A percentile compares a stretch with the other conserved stretches of the same genome.
These are phyloP conservation scores for Ceratina japonica DNA, from an alignment of 1,140 invertebrate genomes.

Conservation along the genomic window DNA sequence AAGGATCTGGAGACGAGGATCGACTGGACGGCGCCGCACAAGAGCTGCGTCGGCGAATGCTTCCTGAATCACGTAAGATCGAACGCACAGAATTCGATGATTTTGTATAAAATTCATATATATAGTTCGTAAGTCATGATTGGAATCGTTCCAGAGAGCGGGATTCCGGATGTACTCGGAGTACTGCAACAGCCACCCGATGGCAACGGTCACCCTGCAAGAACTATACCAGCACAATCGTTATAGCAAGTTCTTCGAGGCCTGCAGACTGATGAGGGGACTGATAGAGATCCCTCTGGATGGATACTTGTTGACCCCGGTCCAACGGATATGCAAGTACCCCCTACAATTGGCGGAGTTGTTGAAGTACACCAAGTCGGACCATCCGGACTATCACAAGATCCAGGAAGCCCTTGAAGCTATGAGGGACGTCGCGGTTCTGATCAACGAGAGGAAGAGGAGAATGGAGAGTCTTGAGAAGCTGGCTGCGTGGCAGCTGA, in stretches of 20 bases:
- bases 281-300: constrained; percentile 93
- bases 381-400: constrained; percentile 85
- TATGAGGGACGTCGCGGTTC: constrained; percentile 87
- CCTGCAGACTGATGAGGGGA: constrained; percentile 88
- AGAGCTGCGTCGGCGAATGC: constrained; percentile 86
- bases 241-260: constrained; percentile 92
- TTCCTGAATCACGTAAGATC: constrained; percentile 87
- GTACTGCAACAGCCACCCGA: constrained; percentile 94
- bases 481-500: constrained; percentile 88
- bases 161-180: constrained; percentile 93
- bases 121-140: too few relatives aligned
- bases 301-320: constrained; percentile 92
- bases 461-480: constrained; percentile 91
- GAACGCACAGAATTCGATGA: too few relatives aligned
- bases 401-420: constrained; percentile 86
- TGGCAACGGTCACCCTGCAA: constrained; percentile 87
- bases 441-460: constrained; percentile 90
- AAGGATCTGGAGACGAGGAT: constrained; percentile 85
- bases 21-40: constrained; percentile 84
- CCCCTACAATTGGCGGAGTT: constrained; percentile 93
- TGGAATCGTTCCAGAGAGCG: constrained; percentile 80
- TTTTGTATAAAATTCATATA: too few relatives aligned
- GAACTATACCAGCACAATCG: constrained; percentile 86
- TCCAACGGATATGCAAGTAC: constrained; percentile 96
- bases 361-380: constrained; percentile 87